Percentiles rank a stretch among this genome's conserved stretches.
phyloP scores from a whole-genome alignment of 1,140 invertebrate species.

The Euura lappo region DNA sequence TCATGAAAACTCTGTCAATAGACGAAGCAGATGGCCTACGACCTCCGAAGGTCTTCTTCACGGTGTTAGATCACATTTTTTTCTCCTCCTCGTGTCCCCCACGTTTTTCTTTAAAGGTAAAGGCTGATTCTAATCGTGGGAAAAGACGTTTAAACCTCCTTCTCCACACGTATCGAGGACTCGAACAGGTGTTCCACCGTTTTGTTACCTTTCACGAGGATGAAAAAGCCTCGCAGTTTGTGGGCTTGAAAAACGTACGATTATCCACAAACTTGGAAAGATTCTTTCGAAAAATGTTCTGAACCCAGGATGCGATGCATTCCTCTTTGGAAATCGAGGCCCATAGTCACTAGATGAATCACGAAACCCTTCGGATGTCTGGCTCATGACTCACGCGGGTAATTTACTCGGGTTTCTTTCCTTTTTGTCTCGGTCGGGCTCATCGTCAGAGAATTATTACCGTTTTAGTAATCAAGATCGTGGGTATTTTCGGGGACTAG shows the following conservation, averaged over 20 bases:
- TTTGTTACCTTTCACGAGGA: too few relatives aligned
- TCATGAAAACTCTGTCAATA: too few relatives aligned
- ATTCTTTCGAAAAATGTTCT: too few relatives aligned
- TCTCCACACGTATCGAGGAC: too few relatives aligned
- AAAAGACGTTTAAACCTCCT: neutral
- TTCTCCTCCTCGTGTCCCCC: neutral
- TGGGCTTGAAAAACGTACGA: too few relatives aligned
- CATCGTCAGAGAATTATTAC: too few relatives aligned
- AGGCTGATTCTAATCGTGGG: constrained; percentile 5
- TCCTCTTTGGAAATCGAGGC: neutral
- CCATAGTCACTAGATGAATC: neutral
- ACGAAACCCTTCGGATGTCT: neutral
- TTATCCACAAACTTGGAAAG: too few relatives aligned
- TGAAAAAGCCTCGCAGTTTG: too few relatives aligned
- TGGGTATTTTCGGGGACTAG: too few relatives aligned
- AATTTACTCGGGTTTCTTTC: neutral
- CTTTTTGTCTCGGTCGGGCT: neutral
- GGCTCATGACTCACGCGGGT: constrained; percentile 1
- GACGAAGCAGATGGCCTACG: neutral
- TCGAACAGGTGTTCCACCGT: too few relatives aligned
- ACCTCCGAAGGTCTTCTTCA: neutral
- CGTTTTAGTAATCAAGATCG: too few relatives aligned
- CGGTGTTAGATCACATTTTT: neutral
- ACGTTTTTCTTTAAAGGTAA: neutral
- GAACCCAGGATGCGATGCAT: neutral